Conservation (phyloP, 2,113 vertebrate species). For the Proteles cristata region DNA sequence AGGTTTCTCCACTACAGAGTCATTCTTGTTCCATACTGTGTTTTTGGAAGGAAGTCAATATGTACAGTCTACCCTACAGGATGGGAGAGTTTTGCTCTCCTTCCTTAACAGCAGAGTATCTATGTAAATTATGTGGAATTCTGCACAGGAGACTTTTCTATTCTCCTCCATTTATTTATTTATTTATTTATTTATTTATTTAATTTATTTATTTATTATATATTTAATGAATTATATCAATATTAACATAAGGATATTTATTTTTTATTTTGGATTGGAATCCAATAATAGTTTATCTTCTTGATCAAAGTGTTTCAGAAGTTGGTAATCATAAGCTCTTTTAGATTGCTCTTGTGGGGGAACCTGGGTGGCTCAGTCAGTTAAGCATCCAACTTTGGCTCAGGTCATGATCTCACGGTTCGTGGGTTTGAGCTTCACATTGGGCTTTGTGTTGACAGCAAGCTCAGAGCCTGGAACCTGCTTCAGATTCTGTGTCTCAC, state of each 20-base stretch:
- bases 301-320: neutral
- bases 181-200: neutral
- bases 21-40: neutral
- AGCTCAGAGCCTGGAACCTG: too few species aligned
- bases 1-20: neutral
- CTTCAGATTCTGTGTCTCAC: too few species aligned
- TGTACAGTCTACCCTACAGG: neutral
- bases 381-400: too few species aligned
- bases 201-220: neutral
- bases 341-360: neutral
- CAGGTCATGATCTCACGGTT: too few species aligned
- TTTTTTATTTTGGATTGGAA: slow-evolving; percentile 27
- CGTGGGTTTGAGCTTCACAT: too few species aligned
- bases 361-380: too few species aligned
- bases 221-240: neutral
- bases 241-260: neutral
- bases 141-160: neutral
- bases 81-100: neutral
- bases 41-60: neutral
- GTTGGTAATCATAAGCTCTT: neutral
- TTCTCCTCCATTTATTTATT: neutral
- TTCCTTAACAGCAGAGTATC: neutral
- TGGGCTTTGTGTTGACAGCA: too few species aligned
- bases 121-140: neutral
- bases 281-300: neutral